phyloP scores from a whole-genome alignment of 2,113 vertebrate species.

The Falco punctatus region DNA sequence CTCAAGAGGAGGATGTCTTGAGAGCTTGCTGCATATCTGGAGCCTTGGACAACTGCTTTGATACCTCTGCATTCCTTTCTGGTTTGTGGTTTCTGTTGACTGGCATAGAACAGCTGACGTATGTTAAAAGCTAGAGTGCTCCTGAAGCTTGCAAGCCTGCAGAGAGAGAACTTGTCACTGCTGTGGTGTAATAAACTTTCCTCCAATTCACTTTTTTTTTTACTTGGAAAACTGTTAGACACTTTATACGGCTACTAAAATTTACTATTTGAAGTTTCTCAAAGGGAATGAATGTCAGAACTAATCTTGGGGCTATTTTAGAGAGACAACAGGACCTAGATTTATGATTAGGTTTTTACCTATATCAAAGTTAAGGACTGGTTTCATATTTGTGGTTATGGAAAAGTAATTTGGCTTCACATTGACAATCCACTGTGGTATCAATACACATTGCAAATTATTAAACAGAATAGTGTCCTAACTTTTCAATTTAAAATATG shows the following conservation, averaged over 20 bases:
- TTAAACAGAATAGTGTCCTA: neutral
- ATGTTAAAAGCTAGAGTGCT: neutral
- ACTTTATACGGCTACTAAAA: neutral
- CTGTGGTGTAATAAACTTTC: neutral
- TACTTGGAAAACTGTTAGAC: neutral
- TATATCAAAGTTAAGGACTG: neutral
- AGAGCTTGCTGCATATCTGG: neutral
- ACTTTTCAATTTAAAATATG: neutral
- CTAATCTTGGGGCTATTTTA: neutral
- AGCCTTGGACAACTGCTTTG: neutral
- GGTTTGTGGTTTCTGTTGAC: neutral
- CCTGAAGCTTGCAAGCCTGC: neutral
- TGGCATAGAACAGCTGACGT: neutral
- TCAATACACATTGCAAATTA: neutral
- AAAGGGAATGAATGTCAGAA: neutral
- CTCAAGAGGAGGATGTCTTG: neutral
- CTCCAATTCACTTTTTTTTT: neutral
- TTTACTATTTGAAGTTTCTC: neutral
- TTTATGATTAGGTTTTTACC: neutral
- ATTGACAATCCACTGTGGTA: neutral
- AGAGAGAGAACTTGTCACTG: neutral
- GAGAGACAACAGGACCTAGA: neutral
- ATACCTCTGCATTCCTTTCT: neutral
- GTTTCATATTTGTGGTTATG: neutral
- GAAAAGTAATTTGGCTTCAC: neutral